Percentiles rank a stretch among this genome's conserved stretches.
These are phyloP conservation scores for Paraescarpia echinospica DNA, from an alignment of 1,140 invertebrate genomes.

Conservation along the genomic window DNA sequence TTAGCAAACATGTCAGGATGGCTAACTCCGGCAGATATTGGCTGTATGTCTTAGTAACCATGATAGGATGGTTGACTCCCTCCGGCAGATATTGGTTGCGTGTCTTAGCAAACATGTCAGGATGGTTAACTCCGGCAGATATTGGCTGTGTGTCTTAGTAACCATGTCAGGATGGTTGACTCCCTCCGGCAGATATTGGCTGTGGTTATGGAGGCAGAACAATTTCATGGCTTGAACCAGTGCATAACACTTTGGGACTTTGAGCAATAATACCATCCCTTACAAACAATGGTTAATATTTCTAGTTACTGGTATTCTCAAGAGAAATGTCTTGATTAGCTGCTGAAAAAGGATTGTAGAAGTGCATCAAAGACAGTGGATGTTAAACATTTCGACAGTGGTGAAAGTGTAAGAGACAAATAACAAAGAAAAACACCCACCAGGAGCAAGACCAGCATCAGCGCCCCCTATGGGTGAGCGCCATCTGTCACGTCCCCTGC, in stretches of 20 bases:
- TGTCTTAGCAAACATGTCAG: too few species aligned
- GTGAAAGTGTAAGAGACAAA: not conserved
- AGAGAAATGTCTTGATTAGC: not conserved
- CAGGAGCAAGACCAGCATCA: not conserved
- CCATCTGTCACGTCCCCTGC: constrained; percentile 41
- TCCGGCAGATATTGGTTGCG: not conserved
- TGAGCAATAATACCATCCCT: not conserved
- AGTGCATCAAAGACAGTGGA: too few species aligned
- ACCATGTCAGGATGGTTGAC: too few species aligned
- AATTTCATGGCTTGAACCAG: not conserved
- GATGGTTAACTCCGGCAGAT: too few species aligned
- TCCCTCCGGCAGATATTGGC: too few species aligned
- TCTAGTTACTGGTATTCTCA: not conserved
- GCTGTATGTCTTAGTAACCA: too few species aligned
- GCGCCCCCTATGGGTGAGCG: not conserved
- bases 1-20: too few species aligned
- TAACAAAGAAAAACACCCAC: not conserved
- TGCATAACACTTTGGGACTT: too few species aligned
- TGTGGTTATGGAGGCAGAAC: not conserved
- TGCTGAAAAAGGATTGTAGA: too few species aligned
- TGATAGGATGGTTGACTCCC: too few species aligned
- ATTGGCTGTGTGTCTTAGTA: too few species aligned
- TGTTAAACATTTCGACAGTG: not conserved
- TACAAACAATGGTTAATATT: not conserved
- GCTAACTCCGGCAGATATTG: too few species aligned